Evolutionary conservation across 1,140 invertebrate species (phyloP), one percentile per base, ranked within the genome.

Genomic region (Pinna nobilis): DNA sequence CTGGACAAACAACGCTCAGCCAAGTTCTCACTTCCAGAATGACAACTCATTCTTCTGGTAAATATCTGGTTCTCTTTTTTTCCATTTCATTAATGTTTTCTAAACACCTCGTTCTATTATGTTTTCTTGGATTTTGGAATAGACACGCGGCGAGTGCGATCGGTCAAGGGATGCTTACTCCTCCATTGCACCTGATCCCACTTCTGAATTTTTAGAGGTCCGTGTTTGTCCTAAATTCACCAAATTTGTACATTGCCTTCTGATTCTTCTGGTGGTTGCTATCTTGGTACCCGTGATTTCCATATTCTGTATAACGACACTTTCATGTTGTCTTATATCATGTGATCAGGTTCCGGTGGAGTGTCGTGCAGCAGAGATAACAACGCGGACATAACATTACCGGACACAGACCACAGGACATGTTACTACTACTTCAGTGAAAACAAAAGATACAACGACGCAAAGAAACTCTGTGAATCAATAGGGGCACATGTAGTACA

Each of bases 361-460:
- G n/a, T 59, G 23, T 33, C 28, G 33, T 67, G 64, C 20, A 51
- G 37, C 50, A 67, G 55, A 23, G 32, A 53, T 32, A 9, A 35
- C 20, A 30, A 50, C 32, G 64, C 64, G 9, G 25, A 23, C 18
- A 39, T 37, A 1, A 37, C 44, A 11, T n/a, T 67, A 13, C 47
- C 64, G 0, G 64, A 67, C 50, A 33, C 64, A n/a, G 33, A 53
- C 20, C 33, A 53, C 35, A n/a, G 49, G 33, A 37, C 51, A 1
- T 67, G 64, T 20, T 67, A 67, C n/a, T 67, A 67, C 33, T 33
- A 37, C 18, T 67, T 37, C 23, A 39, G 33, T 4, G 32, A 33
- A 18, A 51, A 37, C 13, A 51, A 53, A n/a, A 32, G 41, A 3
- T 50, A 53, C 15, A 18, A 33, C 33, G 64, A 53, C 18, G 64